phyloP scores from a whole-genome alignment of 2,797 vertebrate genomes.

The Platalea minor region DNA sequence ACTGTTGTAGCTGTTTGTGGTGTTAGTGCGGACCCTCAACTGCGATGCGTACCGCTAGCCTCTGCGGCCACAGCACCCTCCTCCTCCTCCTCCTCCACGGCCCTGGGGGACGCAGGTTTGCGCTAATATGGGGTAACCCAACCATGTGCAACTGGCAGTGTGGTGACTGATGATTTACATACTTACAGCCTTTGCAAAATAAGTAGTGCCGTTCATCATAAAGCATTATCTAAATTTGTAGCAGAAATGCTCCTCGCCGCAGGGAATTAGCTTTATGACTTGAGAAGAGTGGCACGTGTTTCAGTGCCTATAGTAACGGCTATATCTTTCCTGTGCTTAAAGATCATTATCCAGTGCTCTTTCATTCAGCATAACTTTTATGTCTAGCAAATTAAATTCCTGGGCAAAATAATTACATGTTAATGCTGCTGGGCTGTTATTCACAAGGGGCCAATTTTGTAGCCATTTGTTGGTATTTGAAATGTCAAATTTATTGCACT shows the following conservation, averaged over 20 bases:
- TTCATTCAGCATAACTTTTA: constrained; percentile 62
- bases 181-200: not conserved
- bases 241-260: not conserved
- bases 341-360: constrained; percentile 55
- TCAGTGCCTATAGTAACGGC: not conserved
- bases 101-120: not conserved
- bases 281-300: not conserved
- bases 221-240: not conserved
- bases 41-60: accelerated
- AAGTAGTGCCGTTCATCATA: not conserved
- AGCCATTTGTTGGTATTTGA: constrained; percentile 70
- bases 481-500: constrained; percentile 67
- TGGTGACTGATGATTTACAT: not conserved
- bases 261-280: not conserved
- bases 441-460: constrained; percentile 74
- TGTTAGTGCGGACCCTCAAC: not conserved
- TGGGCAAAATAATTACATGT: constrained; percentile 71
- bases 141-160: not conserved
- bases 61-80: accelerated
- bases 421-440: constrained; percentile 68
- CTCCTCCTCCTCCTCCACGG: not conserved
- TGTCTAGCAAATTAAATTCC: constrained; percentile 70
- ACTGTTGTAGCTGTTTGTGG: not conserved
- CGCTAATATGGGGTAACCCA: not conserved
- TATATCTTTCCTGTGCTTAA: constrained; percentile 14